phyloP scores from a whole-genome alignment of 2,113 vertebrate species.

The Hippocampus comes region DNA sequence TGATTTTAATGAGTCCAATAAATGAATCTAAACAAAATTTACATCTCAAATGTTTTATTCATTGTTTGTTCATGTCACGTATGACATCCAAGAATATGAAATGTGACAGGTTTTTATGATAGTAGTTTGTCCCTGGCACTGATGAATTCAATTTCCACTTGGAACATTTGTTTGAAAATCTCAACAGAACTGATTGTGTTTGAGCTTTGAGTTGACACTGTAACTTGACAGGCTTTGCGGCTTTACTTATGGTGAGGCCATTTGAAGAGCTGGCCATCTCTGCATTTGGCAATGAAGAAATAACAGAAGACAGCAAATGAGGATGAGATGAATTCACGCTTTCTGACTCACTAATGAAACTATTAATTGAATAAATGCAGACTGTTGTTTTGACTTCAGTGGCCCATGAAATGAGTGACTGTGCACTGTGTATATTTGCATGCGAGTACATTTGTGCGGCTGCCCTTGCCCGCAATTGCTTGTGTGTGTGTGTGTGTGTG shows the following conservation, averaged over 20 bases:
- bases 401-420: constrained; percentile 69
- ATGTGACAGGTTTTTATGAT: too few relatives aligned
- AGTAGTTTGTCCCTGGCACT: too few relatives aligned
- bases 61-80: background rate
- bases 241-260: background rate
- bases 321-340: constrained; percentile 44
- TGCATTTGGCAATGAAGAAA: background rate
- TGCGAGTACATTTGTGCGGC: constrained; percentile 27
- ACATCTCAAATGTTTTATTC: too few relatives aligned
- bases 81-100: background rate
- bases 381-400: constrained; percentile 62
- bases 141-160: too few relatives aligned
- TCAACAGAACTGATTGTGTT: background rate
- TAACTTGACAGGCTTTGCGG: background rate
- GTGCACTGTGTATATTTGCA: constrained; percentile 13
- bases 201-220: background rate
- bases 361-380: constrained; percentile 63
- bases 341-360: constrained; percentile 60
- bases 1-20: too few relatives aligned
- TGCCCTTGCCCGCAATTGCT: constrained; percentile 24
- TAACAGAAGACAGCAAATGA: constrained; percentile 7
- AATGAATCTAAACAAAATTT: too few relatives aligned
- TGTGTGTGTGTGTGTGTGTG: constrained; percentile 12
- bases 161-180: background rate
- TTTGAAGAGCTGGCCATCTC: background rate